Evolutionary conservation across 2,888 invertebrate species (phyloP).

Genomic region (Sabellastarte sp.): DNA sequence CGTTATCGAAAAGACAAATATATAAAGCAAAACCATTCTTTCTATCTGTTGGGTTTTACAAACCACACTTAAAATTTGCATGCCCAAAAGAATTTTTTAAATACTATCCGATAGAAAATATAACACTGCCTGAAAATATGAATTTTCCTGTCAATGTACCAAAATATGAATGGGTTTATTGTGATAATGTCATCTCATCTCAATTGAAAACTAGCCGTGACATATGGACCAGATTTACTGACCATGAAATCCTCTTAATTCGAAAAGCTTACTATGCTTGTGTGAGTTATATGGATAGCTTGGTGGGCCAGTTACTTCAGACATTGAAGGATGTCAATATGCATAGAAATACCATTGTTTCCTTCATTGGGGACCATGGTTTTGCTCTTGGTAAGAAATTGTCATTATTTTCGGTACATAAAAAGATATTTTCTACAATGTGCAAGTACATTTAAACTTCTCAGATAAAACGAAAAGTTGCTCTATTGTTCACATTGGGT

Average conservation of each 20-base stretch:
- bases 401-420: no score
- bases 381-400: constrained; percentile 39
- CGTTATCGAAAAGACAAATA: constrained; percentile 1
- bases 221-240: constrained; percentile 10
- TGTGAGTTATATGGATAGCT: constrained; percentile 29
- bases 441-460: no score
- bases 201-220: constrained; percentile 18
- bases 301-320: constrained; percentile 26
- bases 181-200: no score
- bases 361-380: constrained; percentile 38
- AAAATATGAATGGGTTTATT: constrained; percentile 7
- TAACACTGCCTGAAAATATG: constrained; percentile 10
- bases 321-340: constrained; percentile 28
- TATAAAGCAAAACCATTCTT: constrained; percentile 13
- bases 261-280: constrained; percentile 37
- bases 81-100: constrained; percentile 11
- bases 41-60: constrained; percentile 7
- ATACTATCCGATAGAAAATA: constrained; percentile 6
- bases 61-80: constrained; percentile 6
- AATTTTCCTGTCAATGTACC: constrained; percentile 13
- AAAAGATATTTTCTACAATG: no score
- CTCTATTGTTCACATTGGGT: no score
- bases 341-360: constrained; percentile 30
- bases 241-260: constrained; percentile 17
- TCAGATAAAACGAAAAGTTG: no score